Evolutionary conservation across 2,888 invertebrate species (phyloP).

Genomic region (Oscheius myriophilus): DNA sequence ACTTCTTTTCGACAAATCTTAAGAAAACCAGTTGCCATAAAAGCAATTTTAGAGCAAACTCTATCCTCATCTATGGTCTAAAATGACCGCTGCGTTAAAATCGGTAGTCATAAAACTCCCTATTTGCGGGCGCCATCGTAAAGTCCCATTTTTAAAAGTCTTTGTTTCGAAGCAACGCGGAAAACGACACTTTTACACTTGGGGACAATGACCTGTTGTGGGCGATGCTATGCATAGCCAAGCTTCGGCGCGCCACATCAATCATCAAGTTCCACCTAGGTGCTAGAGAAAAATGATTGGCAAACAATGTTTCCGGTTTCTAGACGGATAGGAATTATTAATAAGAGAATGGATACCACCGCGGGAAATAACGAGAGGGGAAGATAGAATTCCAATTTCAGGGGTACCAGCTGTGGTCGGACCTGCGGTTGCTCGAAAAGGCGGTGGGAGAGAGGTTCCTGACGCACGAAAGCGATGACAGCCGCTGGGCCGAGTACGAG

Average conservation of each 20-base stretch:
- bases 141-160: too few relatives aligned
- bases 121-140: too few relatives aligned
- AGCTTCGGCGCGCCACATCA: too few relatives aligned
- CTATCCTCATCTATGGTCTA: background rate
- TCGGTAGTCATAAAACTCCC: too few relatives aligned
- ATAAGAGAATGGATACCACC: background rate
- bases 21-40: background rate
- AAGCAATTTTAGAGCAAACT: background rate
- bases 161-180: too few relatives aligned
- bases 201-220: too few relatives aligned
- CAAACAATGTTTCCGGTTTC: slow-evolving; percentile 2
- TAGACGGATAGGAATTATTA: background rate
- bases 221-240: too few relatives aligned
- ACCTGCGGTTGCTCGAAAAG: slow-evolving; percentile 86
- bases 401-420: slow-evolving; percentile 93
- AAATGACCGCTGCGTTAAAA: too few relatives aligned
- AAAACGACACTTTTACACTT: too few relatives aligned
- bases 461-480: slow-evolving; percentile 91
- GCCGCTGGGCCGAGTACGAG: slow-evolving; percentile 82
- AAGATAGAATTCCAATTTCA: slow-evolving; percentile 69
- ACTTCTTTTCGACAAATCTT: too few relatives aligned
- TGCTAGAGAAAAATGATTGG: background rate
- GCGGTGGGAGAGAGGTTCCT: slow-evolving; percentile 84
- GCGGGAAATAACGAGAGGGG: background rate
- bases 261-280: too few relatives aligned